Conservation (phyloP, 2,113 vertebrate species). For the Clarias macrocephalus region DNA sequence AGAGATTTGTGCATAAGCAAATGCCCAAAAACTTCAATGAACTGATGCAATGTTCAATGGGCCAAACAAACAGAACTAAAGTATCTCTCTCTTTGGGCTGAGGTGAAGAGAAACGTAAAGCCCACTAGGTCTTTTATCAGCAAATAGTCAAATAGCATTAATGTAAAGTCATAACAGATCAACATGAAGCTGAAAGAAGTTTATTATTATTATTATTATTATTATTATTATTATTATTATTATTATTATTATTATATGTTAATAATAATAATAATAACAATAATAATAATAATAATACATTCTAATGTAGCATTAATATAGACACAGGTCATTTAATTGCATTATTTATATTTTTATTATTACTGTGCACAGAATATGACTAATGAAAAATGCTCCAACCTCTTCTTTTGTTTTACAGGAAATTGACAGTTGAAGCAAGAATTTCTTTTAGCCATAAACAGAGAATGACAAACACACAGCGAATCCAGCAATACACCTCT, state of each 20-base stretch:
- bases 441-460: neutral
- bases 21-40: too few species aligned
- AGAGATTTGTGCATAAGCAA: too few species aligned
- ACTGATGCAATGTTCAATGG: too few species aligned
- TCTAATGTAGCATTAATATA: neutral
- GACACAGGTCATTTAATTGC: neutral
- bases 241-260: too few species aligned
- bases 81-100: neutral
- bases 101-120: neutral
- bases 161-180: neutral
- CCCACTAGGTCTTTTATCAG: neutral
- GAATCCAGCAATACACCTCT: conserved; percentile 9
- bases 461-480: conserved; percentile 2
- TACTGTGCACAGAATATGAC: neutral
- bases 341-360: too few species aligned
- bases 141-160: neutral
- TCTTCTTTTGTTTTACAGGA: neutral
- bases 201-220: neutral
- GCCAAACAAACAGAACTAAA: neutral
- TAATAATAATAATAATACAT: too few species aligned
- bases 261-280: too few species aligned
- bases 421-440: neutral
- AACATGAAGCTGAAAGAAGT: neutral
- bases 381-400: neutral
- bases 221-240: too few species aligned